Evolutionary conservation across 1,140 invertebrate genomes (phyloP).

Genomic region (Eumeta japonica): DNA sequence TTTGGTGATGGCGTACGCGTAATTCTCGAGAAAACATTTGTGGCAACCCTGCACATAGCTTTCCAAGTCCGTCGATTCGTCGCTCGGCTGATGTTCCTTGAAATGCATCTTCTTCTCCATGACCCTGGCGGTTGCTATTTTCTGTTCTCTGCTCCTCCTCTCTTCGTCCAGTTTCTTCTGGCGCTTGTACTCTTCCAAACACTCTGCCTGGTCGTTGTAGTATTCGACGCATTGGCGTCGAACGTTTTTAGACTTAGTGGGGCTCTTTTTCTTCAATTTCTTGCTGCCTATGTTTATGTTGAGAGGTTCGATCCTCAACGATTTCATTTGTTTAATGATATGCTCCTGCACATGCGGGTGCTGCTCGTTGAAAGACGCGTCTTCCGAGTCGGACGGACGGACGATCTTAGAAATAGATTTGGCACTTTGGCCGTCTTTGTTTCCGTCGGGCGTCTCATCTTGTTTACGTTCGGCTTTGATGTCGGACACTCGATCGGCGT

Average conservation of each 20-base stretch:
- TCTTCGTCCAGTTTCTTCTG: slow-evolving; percentile 46
- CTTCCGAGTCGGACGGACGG: slow-evolving; percentile 15
- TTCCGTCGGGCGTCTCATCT: slow-evolving; percentile 34
- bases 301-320: slow-evolving; percentile 41
- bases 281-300: slow-evolving; percentile 39
- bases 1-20: slow-evolving; percentile 49
- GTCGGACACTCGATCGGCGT: slow-evolving; percentile 10
- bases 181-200: slow-evolving; percentile 46
- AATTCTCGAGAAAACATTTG: slow-evolving; percentile 54
- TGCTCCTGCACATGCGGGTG: slow-evolving; percentile 43
- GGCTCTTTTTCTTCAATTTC: slow-evolving; percentile 34
- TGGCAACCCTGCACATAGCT: slow-evolving; percentile 45
- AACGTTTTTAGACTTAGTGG: slow-evolving; percentile 29
- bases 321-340: slow-evolving; percentile 52
- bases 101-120: slow-evolving; percentile 39
- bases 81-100: slow-evolving; percentile 41
- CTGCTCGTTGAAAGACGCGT: slow-evolving; percentile 29
- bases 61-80: slow-evolving; percentile 50
- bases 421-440: slow-evolving; percentile 45
- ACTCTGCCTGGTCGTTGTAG: slow-evolving; percentile 56
- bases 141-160: slow-evolving; percentile 25
- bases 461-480: slow-evolving; percentile 49
- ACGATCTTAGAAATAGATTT: slow-evolving; percentile 29
- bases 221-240: slow-evolving; percentile 48
- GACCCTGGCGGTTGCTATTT: slow-evolving; percentile 14